These are phyloP conservation scores for Prinia subflava DNA, from an alignment of 2,113 vertebrate genomes.

Conservation along the genomic window DNA sequence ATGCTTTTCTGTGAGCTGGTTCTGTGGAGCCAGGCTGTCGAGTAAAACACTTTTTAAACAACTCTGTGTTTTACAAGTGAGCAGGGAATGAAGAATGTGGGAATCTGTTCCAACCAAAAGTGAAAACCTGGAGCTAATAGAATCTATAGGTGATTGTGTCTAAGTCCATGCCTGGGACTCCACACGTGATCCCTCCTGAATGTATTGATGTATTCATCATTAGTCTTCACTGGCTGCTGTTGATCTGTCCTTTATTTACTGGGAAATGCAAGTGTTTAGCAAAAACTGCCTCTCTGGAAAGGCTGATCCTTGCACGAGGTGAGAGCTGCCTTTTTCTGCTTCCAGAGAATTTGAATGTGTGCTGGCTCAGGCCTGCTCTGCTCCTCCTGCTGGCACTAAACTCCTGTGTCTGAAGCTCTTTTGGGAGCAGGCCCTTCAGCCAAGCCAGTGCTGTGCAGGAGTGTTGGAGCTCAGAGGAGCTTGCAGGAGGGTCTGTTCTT, in stretches of 20 bases:
- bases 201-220: neutral
- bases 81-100: neutral
- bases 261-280: neutral
- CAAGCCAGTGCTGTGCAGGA: neutral
- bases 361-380: neutral
- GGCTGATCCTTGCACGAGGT: neutral
- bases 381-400: neutral
- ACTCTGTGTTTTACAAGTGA: neutral
- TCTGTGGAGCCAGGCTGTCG: neutral
- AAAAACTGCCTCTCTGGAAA: neutral
- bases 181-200: neutral
- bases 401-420: neutral
- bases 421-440: neutral
- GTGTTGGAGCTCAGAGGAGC: neutral
- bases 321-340: neutral
- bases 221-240: neutral
- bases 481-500: neutral
- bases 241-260: neutral
- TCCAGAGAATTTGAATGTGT: neutral
- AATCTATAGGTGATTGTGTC: neutral
- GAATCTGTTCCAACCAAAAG: neutral
- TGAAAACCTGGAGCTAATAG: neutral
- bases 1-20: neutral
- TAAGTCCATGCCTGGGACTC: neutral
- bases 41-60: neutral